Base-by-base conservation (phyloP, 1,140 invertebrate species). In the Whitmania pigra region DNA sequence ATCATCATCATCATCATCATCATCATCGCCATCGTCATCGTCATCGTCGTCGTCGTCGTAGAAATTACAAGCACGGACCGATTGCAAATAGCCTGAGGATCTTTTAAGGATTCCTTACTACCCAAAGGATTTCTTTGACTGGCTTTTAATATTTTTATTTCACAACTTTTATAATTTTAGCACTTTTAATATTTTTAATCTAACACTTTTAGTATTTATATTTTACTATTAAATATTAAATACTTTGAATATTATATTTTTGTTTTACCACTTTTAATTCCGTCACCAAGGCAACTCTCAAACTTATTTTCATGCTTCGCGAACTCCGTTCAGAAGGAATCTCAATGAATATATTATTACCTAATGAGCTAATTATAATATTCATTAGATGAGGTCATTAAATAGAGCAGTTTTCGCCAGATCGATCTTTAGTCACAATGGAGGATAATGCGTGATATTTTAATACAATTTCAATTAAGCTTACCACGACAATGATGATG, bases 1-100 rank as follows among this genome's bases (percentile, higher is more conserved):
- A 69, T 69, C 4, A 53, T 53, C 68, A 69, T 69, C 43, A 36
- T 69, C 4, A 69, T 69, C 36, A 43, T 69, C 54, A 57, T 25
- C 54, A 57, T 57, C 54, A 57, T 57, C 54, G 2, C 9, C 54
- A 5, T 57, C 54, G 25, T n/a, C 54, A 9, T 57, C 54, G 25
- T 57, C 54, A 9, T 57, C 54, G 9, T 57, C 20, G 54, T 57
- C 20, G 9, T 57, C 54, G 25, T 57, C 2, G 54, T 9, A 2
- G 9, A 57, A 57, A n/a, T 20, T 57, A 2, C 31, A 3, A 3
- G 31, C 20, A 57, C 9, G 54, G 20, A n/a, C 54, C 9, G 25
- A 2, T 57, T n/a, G 25, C 20, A 57, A 25, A n/a, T 57, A 4
- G 25, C 5, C 25, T n/a, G 9, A 57, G 54, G 54, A 57, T 57